These are phyloP conservation scores for Amblyornis subalaris DNA, from an alignment of 2,113 vertebrate genomes.

Conservation along the genomic window DNA sequence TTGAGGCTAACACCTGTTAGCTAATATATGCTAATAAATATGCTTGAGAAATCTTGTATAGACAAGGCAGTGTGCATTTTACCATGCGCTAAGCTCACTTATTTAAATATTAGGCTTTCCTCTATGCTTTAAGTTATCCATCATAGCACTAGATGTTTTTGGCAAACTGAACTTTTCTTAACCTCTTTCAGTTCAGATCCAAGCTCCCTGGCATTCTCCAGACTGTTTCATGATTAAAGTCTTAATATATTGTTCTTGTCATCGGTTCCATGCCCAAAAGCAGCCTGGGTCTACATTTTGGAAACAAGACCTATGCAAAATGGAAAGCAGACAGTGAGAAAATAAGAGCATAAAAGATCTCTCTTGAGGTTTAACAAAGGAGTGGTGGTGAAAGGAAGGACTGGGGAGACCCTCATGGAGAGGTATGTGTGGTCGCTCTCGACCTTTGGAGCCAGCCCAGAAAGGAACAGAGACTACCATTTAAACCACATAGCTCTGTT, in stretches of 20 bases:
- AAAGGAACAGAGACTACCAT: background rate
- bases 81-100: background rate
- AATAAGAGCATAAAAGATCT: background rate
- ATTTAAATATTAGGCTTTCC: background rate
- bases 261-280: background rate
- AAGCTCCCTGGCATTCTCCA: background rate
- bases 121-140: background rate
- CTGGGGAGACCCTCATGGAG: background rate
- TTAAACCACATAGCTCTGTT: background rate
- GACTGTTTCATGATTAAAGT: background rate
- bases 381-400: background rate
- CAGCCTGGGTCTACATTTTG: background rate
- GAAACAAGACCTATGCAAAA: background rate
- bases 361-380: background rate
- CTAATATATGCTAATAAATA: background rate
- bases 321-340: background rate
- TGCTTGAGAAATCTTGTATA: slow-evolving; percentile 19
- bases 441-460: background rate
- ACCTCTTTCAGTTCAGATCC: background rate
- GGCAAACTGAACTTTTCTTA: background rate
- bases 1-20: slow-evolving; percentile 22
- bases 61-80: background rate
- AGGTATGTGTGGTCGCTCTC: background rate
- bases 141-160: background rate
- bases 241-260: background rate